phyloP scores from a whole-genome alignment of 2,113 vertebrate genomes.

The Macquaria australasica region DNA sequence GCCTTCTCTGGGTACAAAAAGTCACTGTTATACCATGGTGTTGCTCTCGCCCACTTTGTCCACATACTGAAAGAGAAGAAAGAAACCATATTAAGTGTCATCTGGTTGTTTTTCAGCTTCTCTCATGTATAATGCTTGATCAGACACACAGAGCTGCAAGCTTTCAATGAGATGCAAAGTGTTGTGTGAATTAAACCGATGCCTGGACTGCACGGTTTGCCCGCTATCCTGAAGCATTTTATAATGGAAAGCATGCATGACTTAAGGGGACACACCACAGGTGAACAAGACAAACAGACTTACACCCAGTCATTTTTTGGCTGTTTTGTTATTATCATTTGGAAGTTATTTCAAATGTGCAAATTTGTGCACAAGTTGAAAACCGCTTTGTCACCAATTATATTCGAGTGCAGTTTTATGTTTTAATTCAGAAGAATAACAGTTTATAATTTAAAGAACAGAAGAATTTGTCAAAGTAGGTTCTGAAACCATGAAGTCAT shows the following conservation, averaged over 20 bases:
- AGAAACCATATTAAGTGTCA: conserved; percentile 25
- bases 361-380: background rate
- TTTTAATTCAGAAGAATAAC: background rate
- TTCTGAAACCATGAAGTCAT: no score
- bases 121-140: background rate
- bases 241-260: conserved; percentile 41
- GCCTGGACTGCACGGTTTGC: background rate
- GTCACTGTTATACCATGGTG: conserved; percentile 95
- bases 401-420: background rate
- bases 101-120: background rate
- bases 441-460: background rate
- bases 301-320: background rate
- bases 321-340: background rate
- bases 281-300: background rate
- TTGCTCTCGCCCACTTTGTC: conserved; percentile 96
- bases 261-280: conserved; percentile 43
- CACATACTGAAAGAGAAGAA: conserved; percentile 88
- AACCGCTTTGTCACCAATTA: background rate
- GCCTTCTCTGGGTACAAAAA: conserved; percentile 38
- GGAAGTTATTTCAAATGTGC: background rate
- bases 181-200: conserved; percentile 1
- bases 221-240: background rate
- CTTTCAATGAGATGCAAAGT: background rate
- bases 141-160: background rate
- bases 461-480: no score